A percentile compares a stretch with the other conserved stretches of the same genome.
Evolutionary conservation across 2,797 vertebrate species (phyloP).

Genomic region (Argya squamiceps): DNA sequence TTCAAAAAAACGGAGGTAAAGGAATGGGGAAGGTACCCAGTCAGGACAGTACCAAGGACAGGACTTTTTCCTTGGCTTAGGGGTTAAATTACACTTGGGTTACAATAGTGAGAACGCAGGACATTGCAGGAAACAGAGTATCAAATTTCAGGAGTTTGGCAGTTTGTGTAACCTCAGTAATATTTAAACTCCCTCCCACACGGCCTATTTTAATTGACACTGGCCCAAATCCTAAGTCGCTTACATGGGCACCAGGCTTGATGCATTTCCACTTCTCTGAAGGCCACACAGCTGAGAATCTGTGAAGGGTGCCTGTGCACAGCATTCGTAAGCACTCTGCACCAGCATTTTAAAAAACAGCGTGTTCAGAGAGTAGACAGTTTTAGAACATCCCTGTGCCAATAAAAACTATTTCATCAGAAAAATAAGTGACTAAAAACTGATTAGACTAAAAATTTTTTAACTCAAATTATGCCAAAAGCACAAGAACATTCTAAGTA

Average conservation of each 20-base stretch:
- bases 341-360: background rate
- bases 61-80: background rate
- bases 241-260: background rate
- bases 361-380: background rate
- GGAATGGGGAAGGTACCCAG: background rate
- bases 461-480: background rate
- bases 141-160: conserved; percentile 31
- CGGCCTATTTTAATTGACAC: background rate
- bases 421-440: background rate
- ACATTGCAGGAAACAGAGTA: conserved; percentile 34
- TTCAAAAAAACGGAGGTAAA: background rate
- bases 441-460: background rate
- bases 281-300: background rate
- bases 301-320: background rate
- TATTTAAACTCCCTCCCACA: conserved; percentile 31
- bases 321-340: background rate
- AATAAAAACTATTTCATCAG: background rate
- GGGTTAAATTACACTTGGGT: background rate
- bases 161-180: conserved; percentile 21
- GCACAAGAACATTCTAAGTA: background rate
- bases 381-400: background rate
- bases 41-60: background rate
- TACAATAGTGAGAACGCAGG: conserved; percentile 3
- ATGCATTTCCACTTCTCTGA: background rate
- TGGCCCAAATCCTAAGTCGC: background rate